These are phyloP conservation scores for Taenioides sp. DNA, from an alignment of 2,797 vertebrate genomes.

Conservation along the genomic window DNA sequence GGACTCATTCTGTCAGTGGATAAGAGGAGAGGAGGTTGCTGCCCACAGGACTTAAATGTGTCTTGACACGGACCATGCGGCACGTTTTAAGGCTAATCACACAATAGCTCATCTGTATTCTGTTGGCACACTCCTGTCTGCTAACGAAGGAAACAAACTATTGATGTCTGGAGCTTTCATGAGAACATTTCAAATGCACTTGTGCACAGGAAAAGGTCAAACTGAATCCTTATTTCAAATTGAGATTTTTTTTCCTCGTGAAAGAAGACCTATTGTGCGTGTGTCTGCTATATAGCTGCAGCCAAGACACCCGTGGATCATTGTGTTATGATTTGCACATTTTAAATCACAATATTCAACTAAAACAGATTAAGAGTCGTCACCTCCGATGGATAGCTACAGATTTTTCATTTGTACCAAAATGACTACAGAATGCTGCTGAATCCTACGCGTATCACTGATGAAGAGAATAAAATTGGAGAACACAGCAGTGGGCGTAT, in stretches of 20 bases:
- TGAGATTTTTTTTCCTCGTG: constrained; percentile 51
- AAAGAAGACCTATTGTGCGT: too few species aligned
- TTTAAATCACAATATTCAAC: too few species aligned
- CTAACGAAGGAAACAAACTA: constrained; percentile 53
- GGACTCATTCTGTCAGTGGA: constrained; percentile 37
- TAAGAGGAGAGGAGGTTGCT: not conserved
- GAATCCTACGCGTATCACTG: too few species aligned
- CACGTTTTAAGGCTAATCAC: constrained; percentile 49
- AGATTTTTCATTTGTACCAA: too few species aligned
- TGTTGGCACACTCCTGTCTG: constrained; percentile 21
- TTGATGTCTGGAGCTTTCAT: constrained; percentile 57
- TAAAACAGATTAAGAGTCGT: too few species aligned
- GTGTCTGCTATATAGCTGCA: too few species aligned
- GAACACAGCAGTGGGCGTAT: too few species aligned
- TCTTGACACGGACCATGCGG: constrained; percentile 37
- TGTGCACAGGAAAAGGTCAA: constrained; percentile 67
- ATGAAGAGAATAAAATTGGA: too few species aligned
- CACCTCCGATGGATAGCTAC: too few species aligned
- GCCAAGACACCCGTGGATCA: too few species aligned
- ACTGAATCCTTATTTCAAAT: constrained; percentile 63
- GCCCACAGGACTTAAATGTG: constrained; percentile 29
- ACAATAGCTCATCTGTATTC: constrained; percentile 61
- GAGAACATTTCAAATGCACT: constrained; percentile 61
- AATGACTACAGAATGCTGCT: too few species aligned
- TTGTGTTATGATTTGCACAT: too few species aligned